These are phyloP conservation scores for Eremophila alpestris DNA, from an alignment of 2,797 vertebrate species.

Conservation along the genomic window DNA sequence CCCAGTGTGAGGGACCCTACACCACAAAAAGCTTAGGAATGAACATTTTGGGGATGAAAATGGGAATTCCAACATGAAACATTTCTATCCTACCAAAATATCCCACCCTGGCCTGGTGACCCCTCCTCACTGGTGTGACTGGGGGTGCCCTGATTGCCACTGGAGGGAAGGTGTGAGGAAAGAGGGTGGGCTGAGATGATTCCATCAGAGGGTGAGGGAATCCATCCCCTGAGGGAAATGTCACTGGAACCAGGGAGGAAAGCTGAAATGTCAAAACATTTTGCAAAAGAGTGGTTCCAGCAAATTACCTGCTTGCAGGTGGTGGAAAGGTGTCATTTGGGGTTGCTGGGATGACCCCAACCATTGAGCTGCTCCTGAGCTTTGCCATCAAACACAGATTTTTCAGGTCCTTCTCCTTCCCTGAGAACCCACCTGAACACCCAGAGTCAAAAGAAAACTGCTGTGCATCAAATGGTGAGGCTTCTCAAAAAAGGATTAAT, in stretches of 20 bases:
- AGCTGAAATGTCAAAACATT: conserved; percentile 49
- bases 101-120: neutral
- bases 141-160: neutral
- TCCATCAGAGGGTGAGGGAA: neutral
- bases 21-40: rapidly evolving
- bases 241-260: neutral
- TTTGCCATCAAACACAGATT: neutral
- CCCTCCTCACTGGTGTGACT: neutral
- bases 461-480: neutral
- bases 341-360: neutral
- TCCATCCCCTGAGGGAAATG: neutral
- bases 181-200: neutral
- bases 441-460: neutral
- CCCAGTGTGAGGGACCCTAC: too few relatives aligned
- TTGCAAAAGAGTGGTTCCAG: neutral
- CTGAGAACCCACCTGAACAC: neutral
- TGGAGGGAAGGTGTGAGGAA: neutral
- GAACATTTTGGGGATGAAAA: neutral
- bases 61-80: neutral
- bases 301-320: neutral
- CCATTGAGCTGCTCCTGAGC: neutral
- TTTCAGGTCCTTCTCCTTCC: neutral
- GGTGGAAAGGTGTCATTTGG: neutral
- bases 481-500: neutral
- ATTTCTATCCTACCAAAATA: neutral